Evolutionary conservation across 2,888 invertebrate genomes (phyloP).

Genomic region (Cheilosia impressa): DNA sequence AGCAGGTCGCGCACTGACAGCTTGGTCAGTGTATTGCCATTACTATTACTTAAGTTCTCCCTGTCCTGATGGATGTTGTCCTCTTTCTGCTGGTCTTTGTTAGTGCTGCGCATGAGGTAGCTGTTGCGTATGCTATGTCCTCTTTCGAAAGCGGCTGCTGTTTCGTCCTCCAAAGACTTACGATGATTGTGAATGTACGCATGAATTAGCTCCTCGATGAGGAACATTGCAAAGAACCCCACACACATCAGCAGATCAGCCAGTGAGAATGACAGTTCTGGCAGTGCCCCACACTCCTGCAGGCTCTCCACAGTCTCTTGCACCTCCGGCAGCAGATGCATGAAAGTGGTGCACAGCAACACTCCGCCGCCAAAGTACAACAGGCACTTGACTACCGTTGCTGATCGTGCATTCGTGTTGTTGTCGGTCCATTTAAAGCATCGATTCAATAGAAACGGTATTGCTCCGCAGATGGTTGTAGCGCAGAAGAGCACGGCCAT

Average conservation of each 20-base stretch:
- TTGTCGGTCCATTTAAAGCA: slow-evolving; percentile 86
- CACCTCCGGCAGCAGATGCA: slow-evolving; percentile 92
- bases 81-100: slow-evolving; percentile 8
- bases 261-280: slow-evolving; percentile 86
- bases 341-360: slow-evolving; percentile 91
- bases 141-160: slow-evolving; percentile 80
- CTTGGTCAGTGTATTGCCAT: slow-evolving; percentile 24
- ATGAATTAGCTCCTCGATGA: slow-evolving; percentile 92
- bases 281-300: slow-evolving; percentile 84
- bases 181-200: slow-evolving; percentile 86
- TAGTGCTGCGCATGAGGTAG: slow-evolving; percentile 75
- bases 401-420: slow-evolving; percentile 80
- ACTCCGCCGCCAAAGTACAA: slow-evolving; percentile 95
- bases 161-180: slow-evolving; percentile 77
- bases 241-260: slow-evolving; percentile 89
- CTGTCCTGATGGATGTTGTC: neutral
- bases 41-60: neutral
- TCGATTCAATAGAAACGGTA: slow-evolving; percentile 89
- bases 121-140: slow-evolving; percentile 81
- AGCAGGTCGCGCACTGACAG: slow-evolving; percentile 79
- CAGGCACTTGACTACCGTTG: slow-evolving; percentile 85
- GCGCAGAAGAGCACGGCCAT: slow-evolving; percentile 91
- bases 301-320: slow-evolving; percentile 87
- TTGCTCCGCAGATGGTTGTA: slow-evolving; percentile 90
- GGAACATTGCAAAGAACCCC: slow-evolving; percentile 91